Evolutionary conservation across 2,888 invertebrate species (phyloP), one percentile per base, ranked within the genome.

Genomic region (Standfussiana lucernea): DNA sequence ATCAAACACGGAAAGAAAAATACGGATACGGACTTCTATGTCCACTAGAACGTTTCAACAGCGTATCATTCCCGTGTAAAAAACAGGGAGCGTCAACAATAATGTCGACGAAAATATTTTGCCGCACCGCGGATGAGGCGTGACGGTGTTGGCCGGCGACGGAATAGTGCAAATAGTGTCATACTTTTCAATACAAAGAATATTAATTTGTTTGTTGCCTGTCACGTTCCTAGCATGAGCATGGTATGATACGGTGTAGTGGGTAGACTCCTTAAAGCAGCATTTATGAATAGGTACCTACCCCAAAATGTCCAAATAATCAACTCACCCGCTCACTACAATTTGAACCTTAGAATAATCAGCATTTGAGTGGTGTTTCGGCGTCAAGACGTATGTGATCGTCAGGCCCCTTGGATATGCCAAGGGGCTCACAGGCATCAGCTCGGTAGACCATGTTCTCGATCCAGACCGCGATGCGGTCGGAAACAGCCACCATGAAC

Each of bases 401-500:
- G 56, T 96, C 94, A 8, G 84, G 85, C 0, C 86, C 83, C 6
- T 84, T 85, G n/a, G 32, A 0, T 89, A 85, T 69, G 11, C 94
- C 95, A 5, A 81, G 71, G 1, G 95, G 93, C 77, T 96, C 95
- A 4, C 91, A 24, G 0, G 95, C 94, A 64, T 96, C 96, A 32
- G 96, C 96, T 40, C 95, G 92, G 86, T 96, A 96, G 64, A 96
- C 96, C 0, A 95, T 95, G 77, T 95, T 95, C 88, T 96, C 97
- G 18, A 97, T 95, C 97, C 97, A 97, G 13, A 97, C 96, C 0
- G 97, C 97, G 68, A 97, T 96, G 32, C 97, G 93, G 82, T 97
- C 97, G 0, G 97, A 96, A 67, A 97, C 95, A 6, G 97, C 97
- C n/a, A 97, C 95, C 97, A 97, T 97, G 89, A 97, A 97, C 0